phyloP scores from a whole-genome alignment of 2,888 invertebrate genomes.

The Aplocera efformata region DNA sequence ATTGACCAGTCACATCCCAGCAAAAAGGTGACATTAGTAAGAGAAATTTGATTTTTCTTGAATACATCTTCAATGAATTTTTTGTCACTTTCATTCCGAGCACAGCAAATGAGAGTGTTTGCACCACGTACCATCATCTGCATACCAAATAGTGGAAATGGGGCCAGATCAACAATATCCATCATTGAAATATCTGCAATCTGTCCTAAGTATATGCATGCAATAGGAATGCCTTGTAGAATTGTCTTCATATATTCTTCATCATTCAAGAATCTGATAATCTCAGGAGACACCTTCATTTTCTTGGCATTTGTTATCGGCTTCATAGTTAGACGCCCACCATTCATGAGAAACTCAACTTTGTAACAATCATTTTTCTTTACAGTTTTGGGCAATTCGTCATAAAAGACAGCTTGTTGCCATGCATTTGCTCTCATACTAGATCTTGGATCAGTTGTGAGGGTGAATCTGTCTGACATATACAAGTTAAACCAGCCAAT shows the following conservation, averaged over 20 bases:
- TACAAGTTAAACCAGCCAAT: constrained; percentile 88
- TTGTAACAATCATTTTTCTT: constrained; percentile 46
- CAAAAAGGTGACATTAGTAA: constrained; percentile 57
- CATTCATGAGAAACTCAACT: constrained; percentile 54
- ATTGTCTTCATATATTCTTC: constrained; percentile 62
- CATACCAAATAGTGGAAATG: constrained; percentile 83
- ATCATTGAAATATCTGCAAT: constrained; percentile 51
- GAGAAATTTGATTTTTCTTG: constrained; percentile 57
- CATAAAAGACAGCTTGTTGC: constrained; percentile 88
- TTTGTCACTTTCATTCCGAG: constrained; percentile 54
- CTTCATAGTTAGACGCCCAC: constrained; percentile 59
- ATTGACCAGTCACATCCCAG: constrained; percentile 50
- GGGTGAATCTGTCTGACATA: constrained; percentile 80
- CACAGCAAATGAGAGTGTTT: constrained; percentile 65
- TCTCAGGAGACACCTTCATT: constrained; percentile 49
- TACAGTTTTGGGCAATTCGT: constrained; percentile 59
- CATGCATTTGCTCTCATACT: constrained; percentile 81
- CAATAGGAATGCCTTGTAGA: constrained; percentile 51
- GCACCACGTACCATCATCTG: constrained; percentile 75
- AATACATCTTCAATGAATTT: constrained; percentile 66
- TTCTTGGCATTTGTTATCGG: constrained; percentile 38
- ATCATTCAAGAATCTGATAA: constrained; percentile 75
- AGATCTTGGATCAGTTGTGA: constrained; percentile 82
- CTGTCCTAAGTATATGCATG: constrained; percentile 59
- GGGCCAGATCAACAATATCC: constrained; percentile 79